Percentiles rank a stretch among this genome's conserved stretches.
Conservation (phyloP, 2,888 invertebrate species). For the Ariolimax columbianus region DNA sequence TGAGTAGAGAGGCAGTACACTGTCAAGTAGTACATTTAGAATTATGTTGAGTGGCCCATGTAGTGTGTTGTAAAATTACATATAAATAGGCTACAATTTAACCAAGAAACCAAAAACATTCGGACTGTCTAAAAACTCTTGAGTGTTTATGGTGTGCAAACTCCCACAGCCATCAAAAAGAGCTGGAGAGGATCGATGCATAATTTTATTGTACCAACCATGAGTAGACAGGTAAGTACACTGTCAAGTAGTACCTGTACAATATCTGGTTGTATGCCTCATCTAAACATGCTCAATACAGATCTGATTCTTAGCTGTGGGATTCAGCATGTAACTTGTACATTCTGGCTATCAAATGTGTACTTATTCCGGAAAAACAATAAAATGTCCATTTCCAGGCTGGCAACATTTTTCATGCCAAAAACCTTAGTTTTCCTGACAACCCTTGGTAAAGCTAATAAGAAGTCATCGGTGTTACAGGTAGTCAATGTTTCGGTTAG, state of each 20-base stretch:
- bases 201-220: neutral
- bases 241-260: neutral
- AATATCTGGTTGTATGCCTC: neutral
- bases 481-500: too few relatives aligned
- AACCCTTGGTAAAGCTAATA: too few relatives aligned
- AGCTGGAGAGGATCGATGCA: conserved; percentile 25
- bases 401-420: too few relatives aligned
- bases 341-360: neutral
- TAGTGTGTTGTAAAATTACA: too few relatives aligned
- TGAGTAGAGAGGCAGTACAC: neutral
- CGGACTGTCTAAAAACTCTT: neutral
- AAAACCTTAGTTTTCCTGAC: too few relatives aligned
- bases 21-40: too few relatives aligned
- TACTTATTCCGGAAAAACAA: neutral
- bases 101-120: too few relatives aligned
- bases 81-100: too few relatives aligned
- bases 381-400: too few relatives aligned
- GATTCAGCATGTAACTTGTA: neutral
- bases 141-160: conserved; percentile 29
- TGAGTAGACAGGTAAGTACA: neutral
- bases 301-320: too few relatives aligned
- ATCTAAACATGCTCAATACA: neutral
- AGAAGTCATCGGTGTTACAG: too few relatives aligned
- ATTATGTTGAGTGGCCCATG: too few relatives aligned
- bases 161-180: conserved; percentile 6